Base-by-base conservation (phyloP, 2,113 vertebrate genomes). In the Hyaena hyaena region DNA sequence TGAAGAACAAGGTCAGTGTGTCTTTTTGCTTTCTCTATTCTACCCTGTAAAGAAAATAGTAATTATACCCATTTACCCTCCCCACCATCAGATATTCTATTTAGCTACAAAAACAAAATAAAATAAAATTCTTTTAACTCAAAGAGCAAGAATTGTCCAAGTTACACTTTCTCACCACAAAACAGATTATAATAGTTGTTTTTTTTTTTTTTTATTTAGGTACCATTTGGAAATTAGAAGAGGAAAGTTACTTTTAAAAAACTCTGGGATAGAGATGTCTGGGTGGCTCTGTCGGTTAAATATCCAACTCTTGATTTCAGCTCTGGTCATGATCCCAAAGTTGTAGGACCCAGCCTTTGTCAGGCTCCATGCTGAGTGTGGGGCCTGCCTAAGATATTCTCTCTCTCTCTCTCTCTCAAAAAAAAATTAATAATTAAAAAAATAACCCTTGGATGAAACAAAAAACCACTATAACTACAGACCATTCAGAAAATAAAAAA, bases 401-500 rank as follows among this genome's bases (percentile, higher is more conserved):
- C 58, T 61, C 58, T 61, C 21, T 61, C 58, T 7, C 58, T 58
- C 55, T 58, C 55, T 58, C 55, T 58, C 55, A 23, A 58, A 23
- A 61, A 61, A 21, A 21, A 58, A 55, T 55, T 8, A 9, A 61
- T 50, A 61, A 61, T 23, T 61, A 24, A 61, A 14, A 61, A 61
- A 61, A 61, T 61, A 61, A 61, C 58, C 21, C 58, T 61, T 23
- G 58, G 5, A 45, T 81, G 45, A 31, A 95, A 77, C 11, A 80
- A 81, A 24, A 83, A 94, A 26, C 2, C 24, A 69, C 35, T 77
- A 84, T 14, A 84, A 71, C 21, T 11, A 84, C 7, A 53, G 16
- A 39, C 19, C 43, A 69, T 45, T 45, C 88, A 61, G 11, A 79
- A 95, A 95, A 92, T 14, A 95, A 74, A 65, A 81, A 94, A 69